Conservation (phyloP, 2,113 vertebrate genomes). For the Tachuris rubrigastra region DNA sequence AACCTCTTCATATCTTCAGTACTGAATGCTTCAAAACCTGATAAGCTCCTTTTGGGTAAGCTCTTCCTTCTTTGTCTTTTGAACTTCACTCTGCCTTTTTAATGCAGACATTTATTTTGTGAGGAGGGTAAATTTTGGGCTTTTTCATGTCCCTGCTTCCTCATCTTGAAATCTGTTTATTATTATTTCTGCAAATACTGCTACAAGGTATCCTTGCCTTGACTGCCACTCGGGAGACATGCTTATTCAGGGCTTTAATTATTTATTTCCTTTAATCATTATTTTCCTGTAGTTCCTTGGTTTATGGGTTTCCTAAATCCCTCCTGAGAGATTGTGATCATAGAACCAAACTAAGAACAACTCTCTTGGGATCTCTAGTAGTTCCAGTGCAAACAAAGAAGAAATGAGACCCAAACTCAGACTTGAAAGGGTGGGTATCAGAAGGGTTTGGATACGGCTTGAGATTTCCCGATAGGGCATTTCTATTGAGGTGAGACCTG, state of each 20-base stretch:
- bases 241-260: background rate
- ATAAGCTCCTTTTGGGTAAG: background rate
- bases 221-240: background rate
- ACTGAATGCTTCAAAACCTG: background rate
- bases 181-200: background rate
- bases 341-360: background rate
- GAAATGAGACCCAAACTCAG: background rate
- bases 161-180: background rate
- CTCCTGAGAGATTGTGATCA: background rate
- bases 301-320: background rate
- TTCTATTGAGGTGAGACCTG: background rate
- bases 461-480: background rate
- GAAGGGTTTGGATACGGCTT: background rate
- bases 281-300: background rate
- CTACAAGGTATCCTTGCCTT: background rate
- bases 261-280: background rate
- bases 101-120: background rate
- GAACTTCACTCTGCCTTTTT: background rate
- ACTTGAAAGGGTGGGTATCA: background rate
- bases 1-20: background rate
- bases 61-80: background rate
- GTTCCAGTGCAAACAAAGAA: background rate
- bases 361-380: background rate
- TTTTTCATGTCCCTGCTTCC: background rate
- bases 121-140: background rate